Evolutionary conservation across 2,113 vertebrate species (phyloP).

Genomic region (Jaculus jaculus): DNA sequence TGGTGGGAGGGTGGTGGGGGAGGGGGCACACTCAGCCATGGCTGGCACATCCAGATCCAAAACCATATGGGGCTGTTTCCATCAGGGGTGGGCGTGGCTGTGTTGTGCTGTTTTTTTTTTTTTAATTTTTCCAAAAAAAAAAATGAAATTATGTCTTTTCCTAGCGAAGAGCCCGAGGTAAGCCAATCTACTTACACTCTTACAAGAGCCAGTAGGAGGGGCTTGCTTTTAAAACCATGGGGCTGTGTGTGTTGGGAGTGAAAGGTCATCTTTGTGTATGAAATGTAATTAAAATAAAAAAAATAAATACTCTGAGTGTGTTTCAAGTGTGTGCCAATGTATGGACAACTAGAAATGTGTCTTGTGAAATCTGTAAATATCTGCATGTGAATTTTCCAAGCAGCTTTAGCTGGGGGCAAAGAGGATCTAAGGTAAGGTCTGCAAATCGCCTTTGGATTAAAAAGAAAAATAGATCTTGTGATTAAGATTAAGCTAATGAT

Average conservation of each 20-base stretch:
- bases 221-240: slow-evolving; percentile 3
- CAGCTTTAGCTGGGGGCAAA: slow-evolving; percentile 65
- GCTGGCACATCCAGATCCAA: neutral
- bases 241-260: neutral
- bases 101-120: slow-evolving; percentile 14
- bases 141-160: slow-evolving; percentile 37
- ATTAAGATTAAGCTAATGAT: slow-evolving; percentile 9
- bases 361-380: slow-evolving; percentile 38
- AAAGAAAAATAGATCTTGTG: neutral
- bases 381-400: slow-evolving; percentile 58
- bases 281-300: slow-evolving; percentile 67
- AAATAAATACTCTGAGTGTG: slow-evolving; percentile 54
- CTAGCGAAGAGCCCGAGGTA: slow-evolving; percentile 66
- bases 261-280: neutral
- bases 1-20: neutral
- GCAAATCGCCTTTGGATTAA: neutral
- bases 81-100: slow-evolving; percentile 64
- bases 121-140: neutral
- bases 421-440: slow-evolving; percentile 68
- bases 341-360: neutral
- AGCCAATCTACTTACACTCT: slow-evolving; percentile 60
- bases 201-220: slow-evolving; percentile 35
- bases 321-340: slow-evolving; percentile 43
- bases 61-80: neutral
- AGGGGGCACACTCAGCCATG: neutral